Percentiles rank a stretch among this genome's conserved stretches.
Evolutionary conservation across 2,888 invertebrate species (phyloP).

Genomic region (Callyntrura sp.): DNA sequence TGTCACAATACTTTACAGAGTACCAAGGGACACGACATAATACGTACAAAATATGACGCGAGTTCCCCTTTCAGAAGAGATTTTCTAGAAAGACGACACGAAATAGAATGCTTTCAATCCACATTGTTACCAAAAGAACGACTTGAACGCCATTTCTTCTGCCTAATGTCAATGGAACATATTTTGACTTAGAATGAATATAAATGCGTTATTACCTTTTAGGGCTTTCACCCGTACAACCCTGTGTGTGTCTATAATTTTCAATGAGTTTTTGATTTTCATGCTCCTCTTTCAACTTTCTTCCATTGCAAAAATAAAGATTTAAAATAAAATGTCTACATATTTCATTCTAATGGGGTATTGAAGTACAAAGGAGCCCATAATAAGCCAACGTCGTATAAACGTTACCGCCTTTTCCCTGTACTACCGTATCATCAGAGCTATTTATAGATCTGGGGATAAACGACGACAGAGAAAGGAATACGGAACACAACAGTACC

Average conservation of each 20-base stretch:
- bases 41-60: neutral
- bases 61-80: neutral
- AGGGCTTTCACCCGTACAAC: neutral
- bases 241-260: neutral
- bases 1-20: no score
- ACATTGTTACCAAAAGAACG: neutral
- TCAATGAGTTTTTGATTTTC: neutral
- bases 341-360: no score
- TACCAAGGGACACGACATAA: no score
- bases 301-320: neutral
- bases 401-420: no score
- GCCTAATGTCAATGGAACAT: neutral
- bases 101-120: neutral
- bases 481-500: neutral
- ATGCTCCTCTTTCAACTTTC: neutral
- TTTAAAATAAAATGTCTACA: neutral
- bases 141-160: neutral
- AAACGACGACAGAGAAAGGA: no score
- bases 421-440: no score
- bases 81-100: neutral
- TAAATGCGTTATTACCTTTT: neutral
- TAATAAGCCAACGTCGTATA: no score
- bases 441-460: no score
- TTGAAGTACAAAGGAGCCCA: no score
- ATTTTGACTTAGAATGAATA: conserved; percentile 46